Conservation (phyloP, 2,113 vertebrate species). For the Labeo catla region DNA sequence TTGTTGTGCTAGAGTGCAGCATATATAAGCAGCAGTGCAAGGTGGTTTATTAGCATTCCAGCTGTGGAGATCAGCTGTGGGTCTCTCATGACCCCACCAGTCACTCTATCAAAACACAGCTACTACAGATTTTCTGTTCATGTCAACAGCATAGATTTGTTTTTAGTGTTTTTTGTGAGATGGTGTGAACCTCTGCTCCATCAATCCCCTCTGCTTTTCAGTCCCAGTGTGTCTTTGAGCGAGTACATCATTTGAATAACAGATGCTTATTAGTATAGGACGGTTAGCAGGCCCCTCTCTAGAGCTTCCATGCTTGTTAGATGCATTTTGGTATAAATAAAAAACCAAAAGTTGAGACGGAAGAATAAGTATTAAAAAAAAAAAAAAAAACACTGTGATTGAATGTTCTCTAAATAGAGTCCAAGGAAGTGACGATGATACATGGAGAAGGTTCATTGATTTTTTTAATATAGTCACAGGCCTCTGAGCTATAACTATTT, state of each 20-base stretch:
- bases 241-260: conserved; percentile 66
- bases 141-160: conserved; percentile 63
- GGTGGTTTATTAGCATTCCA: conserved; percentile 55
- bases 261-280: conserved; percentile 63
- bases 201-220: neutral
- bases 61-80: conserved; percentile 34
- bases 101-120: conserved; percentile 58
- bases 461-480: neutral
- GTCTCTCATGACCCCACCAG: conserved; percentile 51
- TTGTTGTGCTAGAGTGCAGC: neutral
- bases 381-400: neutral
- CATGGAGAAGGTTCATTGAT: neutral
- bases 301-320: conserved; percentile 36
- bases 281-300: conserved; percentile 38
- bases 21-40: conserved; percentile 10
- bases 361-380: conserved; percentile 10
- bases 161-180: conserved; percentile 46
- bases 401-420: neutral
- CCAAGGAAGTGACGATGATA: neutral
- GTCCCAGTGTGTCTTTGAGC: conserved; percentile 50
- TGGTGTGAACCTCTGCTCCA: conserved; percentile 43
- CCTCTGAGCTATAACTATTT: neutral
- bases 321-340: conserved; percentile 56
- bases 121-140: conserved; percentile 49
- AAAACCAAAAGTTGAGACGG: conserved; percentile 28